A percentile compares a stretch with the other conserved stretches of the same genome.
These are phyloP conservation scores for Aphelinus atriplicis DNA, from an alignment of 1,140 invertebrate species.

Conservation along the genomic window DNA sequence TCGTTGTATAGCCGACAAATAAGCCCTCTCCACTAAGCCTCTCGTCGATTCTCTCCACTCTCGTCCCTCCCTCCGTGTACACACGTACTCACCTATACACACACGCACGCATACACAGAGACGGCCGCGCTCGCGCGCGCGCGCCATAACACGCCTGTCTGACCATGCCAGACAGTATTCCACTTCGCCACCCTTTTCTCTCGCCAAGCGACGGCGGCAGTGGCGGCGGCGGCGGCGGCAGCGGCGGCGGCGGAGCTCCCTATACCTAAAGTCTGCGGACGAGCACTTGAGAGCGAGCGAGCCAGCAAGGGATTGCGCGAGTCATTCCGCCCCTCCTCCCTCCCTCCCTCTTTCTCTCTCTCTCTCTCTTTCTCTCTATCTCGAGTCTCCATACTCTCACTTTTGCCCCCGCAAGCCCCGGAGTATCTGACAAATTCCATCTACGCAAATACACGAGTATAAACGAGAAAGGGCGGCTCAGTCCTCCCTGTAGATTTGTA, in stretches of 20 bases:
- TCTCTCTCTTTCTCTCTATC: slow-evolving; percentile 3
- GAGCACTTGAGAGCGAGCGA: slow-evolving; percentile 20
- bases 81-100: neutral
- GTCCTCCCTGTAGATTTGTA: slow-evolving; percentile 40
- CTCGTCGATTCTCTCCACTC: no score
- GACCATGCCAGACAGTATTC: slow-evolving; percentile 47
- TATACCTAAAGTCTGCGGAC: slow-evolving; percentile 27
- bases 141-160: slow-evolving; percentile 36
- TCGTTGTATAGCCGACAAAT: slow-evolving; percentile 12
- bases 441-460: slow-evolving; percentile 34
- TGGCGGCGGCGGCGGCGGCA: neutral
- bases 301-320: slow-evolving; percentile 35
- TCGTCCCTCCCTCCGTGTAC: neutral
- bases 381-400: slow-evolving; percentile 24
- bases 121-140: neutral
- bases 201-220: neutral
- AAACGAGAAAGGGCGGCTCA: slow-evolving; percentile 20
- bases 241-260: neutral
- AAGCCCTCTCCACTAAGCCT: neutral
- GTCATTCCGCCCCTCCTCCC: slow-evolving; percentile 39
- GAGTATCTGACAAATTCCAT: slow-evolving; percentile 47
- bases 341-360: slow-evolving; percentile 20
- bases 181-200: slow-evolving; percentile 41
- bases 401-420: slow-evolving; percentile 22
- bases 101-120: slow-evolving; percentile 1